These are phyloP conservation scores for Calypte anna DNA, from an alignment of 2,113 vertebrate species.

Conservation along the genomic window DNA sequence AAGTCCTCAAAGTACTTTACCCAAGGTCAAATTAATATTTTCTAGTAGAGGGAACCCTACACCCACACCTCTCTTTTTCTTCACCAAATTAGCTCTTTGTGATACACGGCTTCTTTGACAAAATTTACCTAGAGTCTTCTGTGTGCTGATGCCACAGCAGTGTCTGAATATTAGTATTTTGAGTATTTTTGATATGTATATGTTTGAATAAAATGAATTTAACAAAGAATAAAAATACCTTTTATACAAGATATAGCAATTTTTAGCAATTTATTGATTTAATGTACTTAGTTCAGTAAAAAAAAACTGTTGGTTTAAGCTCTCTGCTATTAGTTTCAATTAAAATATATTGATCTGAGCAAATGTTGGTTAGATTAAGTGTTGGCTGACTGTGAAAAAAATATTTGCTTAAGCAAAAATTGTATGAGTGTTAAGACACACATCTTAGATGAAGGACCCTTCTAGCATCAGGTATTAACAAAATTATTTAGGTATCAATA, in stretches of 20 bases:
- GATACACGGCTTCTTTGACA: neutral
- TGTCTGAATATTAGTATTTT: constrained; percentile 32
- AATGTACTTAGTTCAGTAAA: constrained; percentile 72
- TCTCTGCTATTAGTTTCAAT: constrained; percentile 80
- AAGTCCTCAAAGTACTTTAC: neutral
- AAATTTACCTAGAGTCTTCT: neutral
- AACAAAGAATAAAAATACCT: constrained; percentile 65
- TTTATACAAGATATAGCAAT: constrained; percentile 68
- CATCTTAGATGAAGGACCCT: neutral
- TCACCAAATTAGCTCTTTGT: neutral
- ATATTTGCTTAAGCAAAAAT: constrained; percentile 68
- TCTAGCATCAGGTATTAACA: neutral
- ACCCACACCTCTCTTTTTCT: neutral
- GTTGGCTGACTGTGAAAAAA: constrained; percentile 63
- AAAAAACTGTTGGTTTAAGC: constrained; percentile 80
- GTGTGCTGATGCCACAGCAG: neutral
- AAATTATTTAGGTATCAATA: constrained; percentile 36
- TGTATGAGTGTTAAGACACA: constrained; percentile 13
- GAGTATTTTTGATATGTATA: constrained; percentile 11
- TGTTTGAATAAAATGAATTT: constrained; percentile 53
- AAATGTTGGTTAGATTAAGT: constrained; percentile 76
- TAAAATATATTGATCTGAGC: constrained; percentile 80
- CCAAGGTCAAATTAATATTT: neutral
- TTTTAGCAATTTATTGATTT: constrained; percentile 79
- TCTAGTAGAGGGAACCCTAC: neutral